Base-by-base conservation (phyloP, 1,140 invertebrate genomes). In the Chrysopa pallens region DNA sequence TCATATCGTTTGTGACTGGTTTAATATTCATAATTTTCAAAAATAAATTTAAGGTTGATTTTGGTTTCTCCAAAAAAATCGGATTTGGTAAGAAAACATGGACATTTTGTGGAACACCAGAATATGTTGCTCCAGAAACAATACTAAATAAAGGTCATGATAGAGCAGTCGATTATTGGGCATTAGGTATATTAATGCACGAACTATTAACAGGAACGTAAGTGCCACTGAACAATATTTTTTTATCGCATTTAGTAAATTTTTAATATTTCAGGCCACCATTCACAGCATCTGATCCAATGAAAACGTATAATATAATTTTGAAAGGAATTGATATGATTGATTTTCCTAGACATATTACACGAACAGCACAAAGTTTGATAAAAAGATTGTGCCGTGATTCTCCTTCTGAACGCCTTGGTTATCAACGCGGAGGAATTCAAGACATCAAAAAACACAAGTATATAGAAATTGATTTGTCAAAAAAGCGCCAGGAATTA, bases 381-480 rank as follows among this genome's bases (percentile, higher is more conserved):
- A 90, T 96, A 6, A 87, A 86, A 48, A 85, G 85, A 56, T 65
- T 97, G 1, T 91, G 92, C 56, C 74, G 84, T 49, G 80, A 94
- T 48, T 78, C 81, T 46, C 90, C 93, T 0, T 83, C 86, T 1
- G 95, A 98, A 61, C 65, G 95, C 38, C 68, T 98, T 6, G 95
- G 94, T 0, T 96, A 93, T 59, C 85, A 94, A 51, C 72, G 84
- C 52, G 85, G 83, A 44, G 92, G 93, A 3, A 87, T 97, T 13
- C 73, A 78, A 44, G 94, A 98, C 58, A 89, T 98, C 38, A 84
- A 90, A 54, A 87, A 88, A 60, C 90, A 97, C 61, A 87, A 88
- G 84, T 98, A 66, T 59, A 60, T 55, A 12, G 28, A 35, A 11
- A 11, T 42, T 8, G 1, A 5, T 23, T 23, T 23, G 17, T 2